Base-by-base conservation (phyloP, 2,797 vertebrate species). In the Cossypha caffra region DNA sequence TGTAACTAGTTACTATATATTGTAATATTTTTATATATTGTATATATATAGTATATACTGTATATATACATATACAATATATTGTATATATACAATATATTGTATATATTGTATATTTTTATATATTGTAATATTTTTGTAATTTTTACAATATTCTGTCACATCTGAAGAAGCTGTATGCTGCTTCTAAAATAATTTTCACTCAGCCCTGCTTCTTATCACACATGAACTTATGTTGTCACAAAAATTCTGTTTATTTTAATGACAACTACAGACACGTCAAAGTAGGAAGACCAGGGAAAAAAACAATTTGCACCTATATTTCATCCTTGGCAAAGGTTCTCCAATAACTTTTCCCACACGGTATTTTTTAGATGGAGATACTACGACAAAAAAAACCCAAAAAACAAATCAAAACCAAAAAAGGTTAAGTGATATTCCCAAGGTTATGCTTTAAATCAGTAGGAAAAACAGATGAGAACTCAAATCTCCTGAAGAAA, bases 131-230 rank as follows among this genome's bases (percentile, higher is more conserved):
- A n/a, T n/a, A n/a, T n/a, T n/a, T n/a, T n/a, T n/a, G n/a, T n/a
- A n/a, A 48, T 74, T 86, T 93, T 75, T 66, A 64, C 50, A 72
- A 67, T 93, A 88, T 80, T 92, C 86, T 94, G 67, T 67, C 86
- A 58, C 13, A 38, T 93, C 62, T 83, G 88, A 83, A 58, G 69
- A 80, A 50, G 63, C 80, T 77, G 82, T 1, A 71, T 47, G 26
- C 58, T 68, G 82, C 63, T 86, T 92, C 76, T 50, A 97, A 96
- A 95, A 89, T 89, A 93, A 95, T 95, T 77, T 85, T 82, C 42
- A 33, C 51, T 79, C 78, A 62, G 68, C 15, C 64, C 50, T 90
- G 51, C 61, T 54, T 83, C 82, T 67, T 64, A 35, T 57, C 64
- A 61, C 28, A 84, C 5, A 11, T 76, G 77, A 76, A 90, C 68